These are phyloP conservation scores for Helicorthomorpha holstii DNA, from an alignment of 1,140 invertebrate species.

Conservation along the genomic window DNA sequence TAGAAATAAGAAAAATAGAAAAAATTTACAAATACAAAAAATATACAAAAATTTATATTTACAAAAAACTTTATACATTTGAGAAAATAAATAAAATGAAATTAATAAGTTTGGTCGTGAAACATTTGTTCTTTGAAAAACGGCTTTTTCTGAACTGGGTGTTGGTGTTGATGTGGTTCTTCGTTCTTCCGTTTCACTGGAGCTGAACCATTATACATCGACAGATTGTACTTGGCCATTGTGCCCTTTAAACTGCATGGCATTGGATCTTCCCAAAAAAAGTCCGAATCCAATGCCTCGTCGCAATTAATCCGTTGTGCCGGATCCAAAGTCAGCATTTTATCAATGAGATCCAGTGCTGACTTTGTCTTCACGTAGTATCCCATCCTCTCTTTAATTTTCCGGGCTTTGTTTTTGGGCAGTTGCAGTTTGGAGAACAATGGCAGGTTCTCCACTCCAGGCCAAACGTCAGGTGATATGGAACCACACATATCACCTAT, in stretches of 20 bases:
- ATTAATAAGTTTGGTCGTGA: slow-evolving; percentile 57
- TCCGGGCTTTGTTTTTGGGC: slow-evolving; percentile 75
- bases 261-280: slow-evolving; percentile 96
- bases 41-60: too few species aligned
- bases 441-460: slow-evolving; percentile 81
- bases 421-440: slow-evolving; percentile 82
- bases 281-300: slow-evolving; percentile 88
- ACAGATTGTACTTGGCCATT: slow-evolving; percentile 80
- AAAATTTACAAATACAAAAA: too few species aligned
- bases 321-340: slow-evolving; percentile 79
- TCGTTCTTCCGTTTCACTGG: slow-evolving; percentile 48
- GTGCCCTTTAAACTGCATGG: slow-evolving; percentile 80
- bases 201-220: slow-evolving; percentile 91
- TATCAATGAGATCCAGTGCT: slow-evolving; percentile 86
- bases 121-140: slow-evolving; percentile 58
- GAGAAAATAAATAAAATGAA: too few species aligned
- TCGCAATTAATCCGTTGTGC: slow-evolving; percentile 79
- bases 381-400: slow-evolving; percentile 73
- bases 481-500: slow-evolving; percentile 94
- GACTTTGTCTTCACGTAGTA: slow-evolving; percentile 82
- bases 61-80: too few species aligned
- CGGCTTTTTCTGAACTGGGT: slow-evolving; percentile 41
- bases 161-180: slow-evolving; percentile 51
- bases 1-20: too few species aligned
- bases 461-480: slow-evolving; percentile 86